Evolutionary conservation across 1,140 invertebrate species (phyloP).

Genomic region (Brachionus rubens): DNA sequence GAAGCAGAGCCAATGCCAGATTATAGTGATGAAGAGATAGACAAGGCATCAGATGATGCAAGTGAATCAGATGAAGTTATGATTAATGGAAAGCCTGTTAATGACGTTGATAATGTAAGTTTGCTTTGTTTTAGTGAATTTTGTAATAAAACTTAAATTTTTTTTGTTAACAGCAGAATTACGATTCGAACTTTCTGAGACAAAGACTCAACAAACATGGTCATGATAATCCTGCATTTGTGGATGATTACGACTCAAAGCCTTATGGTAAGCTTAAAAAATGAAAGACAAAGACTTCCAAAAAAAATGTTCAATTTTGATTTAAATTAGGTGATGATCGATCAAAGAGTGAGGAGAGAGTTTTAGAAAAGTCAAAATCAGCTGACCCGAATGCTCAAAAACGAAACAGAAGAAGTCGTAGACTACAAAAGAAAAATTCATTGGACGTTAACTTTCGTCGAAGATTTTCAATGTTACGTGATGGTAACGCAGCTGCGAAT

Average conservation of each 20-base stretch:
- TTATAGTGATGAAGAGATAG: conserved; percentile 46
- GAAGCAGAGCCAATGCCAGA: conserved; percentile 45
- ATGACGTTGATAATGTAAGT: conserved; percentile 41
- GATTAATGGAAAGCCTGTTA: conserved; percentile 31
- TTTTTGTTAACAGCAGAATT: conserved; percentile 28
- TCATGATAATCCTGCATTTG: conserved; percentile 46
- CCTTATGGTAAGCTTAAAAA: conserved; percentile 22
- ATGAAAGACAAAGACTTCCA: too few species aligned
- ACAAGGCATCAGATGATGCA: conserved; percentile 36
- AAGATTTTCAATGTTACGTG: conserved; percentile 42
- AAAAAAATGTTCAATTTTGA: too few species aligned
- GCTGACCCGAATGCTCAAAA: background rate
- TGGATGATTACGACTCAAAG: conserved; percentile 41
- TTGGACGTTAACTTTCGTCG: conserved; percentile 31
- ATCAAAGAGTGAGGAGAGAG: background rate
- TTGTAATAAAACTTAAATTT: background rate
- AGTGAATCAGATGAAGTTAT: conserved; percentile 44
- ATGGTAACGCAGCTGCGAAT: conserved; percentile 40
- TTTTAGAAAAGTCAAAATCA: conserved; percentile 5
- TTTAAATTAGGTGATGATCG: conserved; percentile 6
- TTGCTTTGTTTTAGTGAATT: background rate
- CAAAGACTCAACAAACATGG: conserved; percentile 35
- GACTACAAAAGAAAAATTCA: conserved; percentile 46
- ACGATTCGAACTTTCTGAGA: conserved; percentile 42
- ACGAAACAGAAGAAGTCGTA: conserved; percentile 41